A percentile compares a stretch with the other conserved stretches of the same genome.
These are phyloP conservation scores for Acanthaster planci DNA, from an alignment of 35 echinoderm and acorn worm species.

Conservation along the genomic window DNA sequence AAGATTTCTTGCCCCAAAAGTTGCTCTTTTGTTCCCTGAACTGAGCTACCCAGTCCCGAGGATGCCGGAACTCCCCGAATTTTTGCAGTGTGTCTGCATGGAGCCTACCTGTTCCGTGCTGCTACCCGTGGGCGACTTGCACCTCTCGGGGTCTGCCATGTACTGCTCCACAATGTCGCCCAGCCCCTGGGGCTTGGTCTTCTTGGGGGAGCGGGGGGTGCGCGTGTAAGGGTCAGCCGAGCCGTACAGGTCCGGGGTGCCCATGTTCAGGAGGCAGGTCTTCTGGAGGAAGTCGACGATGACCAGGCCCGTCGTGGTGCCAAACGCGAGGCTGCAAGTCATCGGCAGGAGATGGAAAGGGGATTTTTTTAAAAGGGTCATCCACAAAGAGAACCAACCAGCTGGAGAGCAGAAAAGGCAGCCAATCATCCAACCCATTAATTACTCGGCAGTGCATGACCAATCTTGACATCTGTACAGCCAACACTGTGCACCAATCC, in stretches of 20 bases:
- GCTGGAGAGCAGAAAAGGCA: background rate
- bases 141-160: constrained; percentile 81
- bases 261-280: constrained; percentile 94
- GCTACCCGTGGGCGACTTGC: constrained; percentile 42
- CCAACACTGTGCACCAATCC: too few species aligned
- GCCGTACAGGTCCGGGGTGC: constrained; percentile 96
- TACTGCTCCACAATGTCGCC: constrained; percentile 97
- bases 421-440: background rate
- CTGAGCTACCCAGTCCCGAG: too few species aligned
- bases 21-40: too few species aligned
- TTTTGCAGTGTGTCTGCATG: too few species aligned
- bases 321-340: constrained; percentile 78
- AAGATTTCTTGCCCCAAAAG: too few species aligned
- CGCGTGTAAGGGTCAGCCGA: constrained; percentile 97
- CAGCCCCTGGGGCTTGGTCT: constrained; percentile 84
- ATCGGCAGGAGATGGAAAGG: background rate
- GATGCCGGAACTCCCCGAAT: too few species aligned
- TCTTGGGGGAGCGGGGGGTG: constrained; percentile 96
- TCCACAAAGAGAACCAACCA: background rate
- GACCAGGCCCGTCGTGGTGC: constrained; percentile 83
- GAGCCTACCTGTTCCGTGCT: constrained; percentile 40
- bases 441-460: too few species aligned
- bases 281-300: constrained; percentile 97
- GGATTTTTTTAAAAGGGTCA: background rate
- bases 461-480: too few species aligned